Percentiles rank a stretch among this genome's conserved stretches.
These are phyloP conservation scores for Drosophila athabasca DNA, from an alignment of 1,140 invertebrate genomes.

Conservation along the genomic window DNA sequence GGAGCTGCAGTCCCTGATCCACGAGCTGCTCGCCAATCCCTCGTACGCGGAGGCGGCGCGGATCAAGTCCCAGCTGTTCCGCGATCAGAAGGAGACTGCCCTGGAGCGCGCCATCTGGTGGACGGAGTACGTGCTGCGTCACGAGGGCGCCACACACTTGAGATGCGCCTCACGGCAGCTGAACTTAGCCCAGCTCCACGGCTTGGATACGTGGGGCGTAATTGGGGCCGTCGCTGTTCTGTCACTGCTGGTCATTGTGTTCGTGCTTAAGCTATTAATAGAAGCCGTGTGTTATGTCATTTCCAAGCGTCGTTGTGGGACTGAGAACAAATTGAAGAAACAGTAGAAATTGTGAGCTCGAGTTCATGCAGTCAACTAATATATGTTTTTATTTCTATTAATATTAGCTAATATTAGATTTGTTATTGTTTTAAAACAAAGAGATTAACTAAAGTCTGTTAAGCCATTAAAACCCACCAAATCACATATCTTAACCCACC, in stretches of 20 bases:
- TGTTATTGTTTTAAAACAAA: too few relatives aligned
- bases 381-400: neutral
- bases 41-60: slow-evolving; percentile 45
- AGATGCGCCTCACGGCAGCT: slow-evolving; percentile 56
- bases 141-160: slow-evolving; percentile 81
- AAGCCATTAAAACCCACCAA: too few relatives aligned
- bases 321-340: slow-evolving; percentile 81
- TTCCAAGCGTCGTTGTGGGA: slow-evolving; percentile 62
- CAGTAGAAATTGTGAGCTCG: slow-evolving; percentile 37
- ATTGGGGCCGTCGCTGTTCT: slow-evolving; percentile 17
- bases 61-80: slow-evolving; percentile 59
- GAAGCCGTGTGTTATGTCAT: slow-evolving; percentile 40
- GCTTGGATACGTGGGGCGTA: slow-evolving; percentile 84
- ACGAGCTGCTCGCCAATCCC: slow-evolving; percentile 47
- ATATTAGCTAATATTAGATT: too few relatives aligned
- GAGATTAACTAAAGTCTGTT: too few relatives aligned
- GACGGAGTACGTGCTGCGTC: slow-evolving; percentile 87
- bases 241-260: neutral
- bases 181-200: slow-evolving; percentile 84
- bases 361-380: slow-evolving; percentile 14
- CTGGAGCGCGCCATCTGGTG: slow-evolving; percentile 89
- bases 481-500: too few relatives aligned
- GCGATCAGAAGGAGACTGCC: slow-evolving; percentile 86
- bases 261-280: slow-evolving; percentile 11
- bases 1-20: slow-evolving; percentile 25